Conservation (phyloP, 30 jellyfish, hydroid and myxozoan genomes). For the Hydractinia symbiolongicarpus region DNA sequence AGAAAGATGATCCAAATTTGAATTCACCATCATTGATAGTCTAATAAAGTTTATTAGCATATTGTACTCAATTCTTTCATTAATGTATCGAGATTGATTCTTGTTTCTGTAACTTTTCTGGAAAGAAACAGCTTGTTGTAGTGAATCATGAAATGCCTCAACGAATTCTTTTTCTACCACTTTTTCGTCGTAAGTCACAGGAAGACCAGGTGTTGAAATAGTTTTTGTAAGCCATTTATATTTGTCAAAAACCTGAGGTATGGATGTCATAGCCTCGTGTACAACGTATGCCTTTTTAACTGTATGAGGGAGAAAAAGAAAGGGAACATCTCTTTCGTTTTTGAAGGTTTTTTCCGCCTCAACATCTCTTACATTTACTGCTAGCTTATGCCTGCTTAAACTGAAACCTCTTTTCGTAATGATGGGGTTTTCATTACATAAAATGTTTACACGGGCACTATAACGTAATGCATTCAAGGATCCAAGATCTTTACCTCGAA, state of each 20-base stretch:
- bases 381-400: not conserved
- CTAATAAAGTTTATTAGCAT: constrained; percentile 50
- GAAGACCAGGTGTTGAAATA: constrained; percentile 46
- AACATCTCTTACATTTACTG: not conserved
- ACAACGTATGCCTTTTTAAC: constrained; percentile 43
- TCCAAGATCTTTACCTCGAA: no score
- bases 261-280: constrained; percentile 8
- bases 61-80: constrained; percentile 61
- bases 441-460: not conserved
- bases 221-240: constrained; percentile 89
- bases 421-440: not conserved
- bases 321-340: constrained; percentile 39
- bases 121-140: constrained; percentile 49
- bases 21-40: constrained; percentile 32
- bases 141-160: constrained; percentile 29
- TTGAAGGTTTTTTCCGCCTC: not conserved
- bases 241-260: constrained; percentile 40
- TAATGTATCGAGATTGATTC: constrained; percentile 35
- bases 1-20: constrained; percentile 20
- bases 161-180: not conserved
- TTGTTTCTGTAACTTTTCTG: constrained; percentile 18
- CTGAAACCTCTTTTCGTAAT: not conserved
- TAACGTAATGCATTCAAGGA: no score
- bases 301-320: constrained; percentile 34
- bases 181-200: constrained; percentile 30